A percentile compares a stretch with the other conserved stretches of the same genome.
phyloP scores from a whole-genome alignment of 2,797 vertebrate species.

The Molossus molossus region DNA sequence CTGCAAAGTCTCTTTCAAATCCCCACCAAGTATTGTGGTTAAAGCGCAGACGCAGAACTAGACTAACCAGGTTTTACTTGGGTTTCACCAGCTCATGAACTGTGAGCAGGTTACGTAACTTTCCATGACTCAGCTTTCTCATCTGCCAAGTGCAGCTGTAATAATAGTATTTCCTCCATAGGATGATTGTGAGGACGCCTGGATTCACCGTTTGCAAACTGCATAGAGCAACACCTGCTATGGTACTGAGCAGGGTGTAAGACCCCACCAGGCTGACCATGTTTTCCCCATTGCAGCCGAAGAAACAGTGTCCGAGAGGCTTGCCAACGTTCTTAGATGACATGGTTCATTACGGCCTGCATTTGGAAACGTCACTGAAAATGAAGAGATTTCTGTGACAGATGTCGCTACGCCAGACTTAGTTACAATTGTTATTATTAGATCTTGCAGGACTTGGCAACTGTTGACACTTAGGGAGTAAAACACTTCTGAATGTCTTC shows the following conservation, averaged over 20 bases:
- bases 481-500: neutral
- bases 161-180: no score
- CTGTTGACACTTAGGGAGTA: neutral
- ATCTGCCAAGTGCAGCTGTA: no score
- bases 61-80: neutral
- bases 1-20: neutral
- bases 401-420: neutral
- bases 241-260: neutral
- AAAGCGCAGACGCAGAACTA: neutral
- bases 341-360: neutral
- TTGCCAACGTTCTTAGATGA: neutral
- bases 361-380: neutral
- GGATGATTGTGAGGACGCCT: neutral
- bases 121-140: neutral
- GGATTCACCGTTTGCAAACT: neutral
- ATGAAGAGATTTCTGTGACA: neutral
- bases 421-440: neutral
- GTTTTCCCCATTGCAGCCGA: neutral
- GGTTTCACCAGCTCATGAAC: neutral
- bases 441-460: neutral
- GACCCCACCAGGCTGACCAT: neutral
- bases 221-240: neutral
- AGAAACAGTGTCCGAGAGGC: neutral
- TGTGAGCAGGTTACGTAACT: neutral
- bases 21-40: neutral